Base-by-base conservation (phyloP, 2,113 vertebrate genomes). In the Ceyx melanurus region DNA sequence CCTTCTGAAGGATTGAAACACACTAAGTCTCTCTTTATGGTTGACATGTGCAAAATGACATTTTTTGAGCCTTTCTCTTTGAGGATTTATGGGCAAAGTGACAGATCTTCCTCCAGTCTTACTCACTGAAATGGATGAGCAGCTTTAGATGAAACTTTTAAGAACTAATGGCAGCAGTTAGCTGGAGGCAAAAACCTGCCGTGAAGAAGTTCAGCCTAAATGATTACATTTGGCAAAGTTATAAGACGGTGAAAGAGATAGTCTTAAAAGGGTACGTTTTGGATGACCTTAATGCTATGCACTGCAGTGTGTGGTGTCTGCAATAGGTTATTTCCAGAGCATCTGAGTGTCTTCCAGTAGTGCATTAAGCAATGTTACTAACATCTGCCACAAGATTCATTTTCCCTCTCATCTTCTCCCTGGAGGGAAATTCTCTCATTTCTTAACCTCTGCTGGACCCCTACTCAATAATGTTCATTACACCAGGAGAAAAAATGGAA, bases 371-470 rank as follows among this genome's bases (percentile, higher is more conserved):
- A 92, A 89, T 12, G 65, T 57, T 87, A 88, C 62, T 82, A 93
- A 94, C 92, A 96, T 95, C 87, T 96, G 94, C 91, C 94, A 88
- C 2, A 0, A 80, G 75, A 68, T 74, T 96, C 85, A 83, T 95
- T 93, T 93, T 94, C 82, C 67, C 62, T 94, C 89, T 91, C 72
- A 89, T 86, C 85, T 92, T 33, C 50, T 91, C 95, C 91, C 87
- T 82, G 11, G n/a, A 86, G 95, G 72, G 85, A 92, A 94, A 88
- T 89, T 91, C 67, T 89, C 82, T 71, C n/a, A 65, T 94, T 96
- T 94, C 85, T 92, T 92, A 94, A 86, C 92, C 91, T 89, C 89
- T 80, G 2, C 76, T 84, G 86, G 90, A 90, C 83, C 86, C 70
- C 76, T 22, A 81, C 40, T 94, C 94, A 81, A n/a, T 86, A 93